Evolutionary conservation across 2,113 vertebrate species (phyloP), one percentile per base, ranked within the genome.

Genomic region (Sinocyclocheilus anshuiensis): DNA sequence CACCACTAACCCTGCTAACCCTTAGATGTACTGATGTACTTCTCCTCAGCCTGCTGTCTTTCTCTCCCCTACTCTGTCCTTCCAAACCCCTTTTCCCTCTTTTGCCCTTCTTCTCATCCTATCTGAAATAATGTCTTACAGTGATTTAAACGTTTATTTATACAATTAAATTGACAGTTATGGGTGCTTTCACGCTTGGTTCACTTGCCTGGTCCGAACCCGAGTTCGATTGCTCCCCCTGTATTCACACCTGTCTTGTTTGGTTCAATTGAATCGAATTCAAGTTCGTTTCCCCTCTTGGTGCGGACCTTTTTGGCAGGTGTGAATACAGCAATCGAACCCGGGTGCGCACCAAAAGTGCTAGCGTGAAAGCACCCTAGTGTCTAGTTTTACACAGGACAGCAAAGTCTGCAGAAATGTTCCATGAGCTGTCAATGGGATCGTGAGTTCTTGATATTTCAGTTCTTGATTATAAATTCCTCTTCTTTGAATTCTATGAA

Each of bases 1-100:
- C 91, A 84, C 48, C 86, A 92, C 93, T 94, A 93, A 93, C 91
- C 86, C 74, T 24, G 77, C 88, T 84, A 83, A 67, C 79, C 71
- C 71, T 83, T 75, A 86, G 85, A 71, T 83, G 48, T 74, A 76
- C 36, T 84, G 84, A 71, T 84, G 48, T 74, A 76, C 42, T 84
- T 22, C 89, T 55, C n/a, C 85, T 18, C 45, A 48, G 72, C 72
- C 83, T 45, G 81, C 75, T 59, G 39, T 39, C 80, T 45, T 48
- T 65, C 53, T 20, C 3, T 86, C 42, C 74, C 80, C 76, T 29
- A 10, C 42, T 33, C 26, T 5, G 18, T 78, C 20, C 33, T 63
- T 69, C 11, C 26, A 29, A 9, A 69, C 22, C 39, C 10, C 77
- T 65, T 74, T 11, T 39, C 36, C 22, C 42, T n/a, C 6, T 53